Evolutionary conservation across 2,113 vertebrate species (phyloP).

Genomic region (Catagonus wagneri): DNA sequence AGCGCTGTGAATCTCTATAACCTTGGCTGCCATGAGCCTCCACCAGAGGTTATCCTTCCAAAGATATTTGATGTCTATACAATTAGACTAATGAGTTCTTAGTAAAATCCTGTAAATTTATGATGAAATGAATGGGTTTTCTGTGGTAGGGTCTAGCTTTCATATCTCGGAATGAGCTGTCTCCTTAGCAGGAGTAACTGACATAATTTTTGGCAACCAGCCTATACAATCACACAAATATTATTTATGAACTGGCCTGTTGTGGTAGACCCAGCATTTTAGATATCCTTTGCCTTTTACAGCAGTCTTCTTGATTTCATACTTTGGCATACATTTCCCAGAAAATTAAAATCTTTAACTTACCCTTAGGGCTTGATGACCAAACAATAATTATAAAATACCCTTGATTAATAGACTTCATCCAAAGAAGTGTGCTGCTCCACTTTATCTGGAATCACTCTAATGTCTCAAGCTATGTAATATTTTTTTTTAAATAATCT

Average conservation of each 20-base stretch:
- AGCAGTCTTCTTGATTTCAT: conserved; percentile 1
- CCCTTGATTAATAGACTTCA: conserved; percentile 38
- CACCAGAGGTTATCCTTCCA: not conserved
- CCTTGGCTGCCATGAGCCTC: not conserved
- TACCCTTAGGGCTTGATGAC: conserved; percentile 42
- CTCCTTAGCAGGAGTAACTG: conserved; percentile 50
- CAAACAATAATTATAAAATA: conserved; percentile 67
- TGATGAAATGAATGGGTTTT: conserved; percentile 44
- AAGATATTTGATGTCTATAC: conserved; percentile 15
- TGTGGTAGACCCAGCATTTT: conserved; percentile 19
- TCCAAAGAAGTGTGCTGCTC: conserved; percentile 27
- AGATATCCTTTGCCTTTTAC: conserved; percentile 35
- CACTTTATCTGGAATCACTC: conserved; percentile 64
- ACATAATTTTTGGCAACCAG: conserved; percentile 57
- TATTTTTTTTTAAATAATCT: not conserved
- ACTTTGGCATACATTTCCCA: conserved; percentile 43
- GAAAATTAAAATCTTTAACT: conserved; percentile 64
- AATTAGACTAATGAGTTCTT: conserved; percentile 42
- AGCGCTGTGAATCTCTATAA: not conserved
- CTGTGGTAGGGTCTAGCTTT: not conserved
- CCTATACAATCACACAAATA: conserved; percentile 20
- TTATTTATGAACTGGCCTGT: conserved; percentile 29
- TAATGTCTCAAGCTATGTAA: conserved; percentile 41
- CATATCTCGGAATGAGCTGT: conserved; percentile 40
- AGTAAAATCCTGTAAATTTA: conserved; percentile 62